Evolutionary conservation across 1,140 invertebrate species (phyloP).

Genomic region (Spodoptera frugiperda): DNA sequence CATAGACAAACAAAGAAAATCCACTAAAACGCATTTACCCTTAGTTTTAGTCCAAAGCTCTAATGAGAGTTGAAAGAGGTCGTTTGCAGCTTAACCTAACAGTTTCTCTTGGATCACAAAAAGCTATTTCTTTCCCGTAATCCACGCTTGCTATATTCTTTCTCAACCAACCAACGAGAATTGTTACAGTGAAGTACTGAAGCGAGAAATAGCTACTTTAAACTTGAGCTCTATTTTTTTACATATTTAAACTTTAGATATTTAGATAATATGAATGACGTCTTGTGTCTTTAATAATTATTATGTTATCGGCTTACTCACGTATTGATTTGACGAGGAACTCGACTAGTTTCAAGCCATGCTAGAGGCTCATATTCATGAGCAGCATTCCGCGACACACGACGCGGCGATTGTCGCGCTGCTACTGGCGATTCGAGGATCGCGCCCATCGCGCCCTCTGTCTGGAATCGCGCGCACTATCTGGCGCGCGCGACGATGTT

Average conservation of each 20-base stretch:
- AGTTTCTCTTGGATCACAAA: constrained; percentile 4
- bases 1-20: not conserved
- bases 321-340: too few species aligned
- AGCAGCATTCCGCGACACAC: too few species aligned
- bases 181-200: not conserved
- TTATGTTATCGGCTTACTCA: too few species aligned
- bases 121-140: constrained; percentile 22
- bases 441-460: too few species aligned
- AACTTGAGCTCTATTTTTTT: not conserved
- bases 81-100: constrained; percentile 19
- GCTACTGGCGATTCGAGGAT: too few species aligned
- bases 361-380: too few species aligned
- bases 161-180: not conserved
- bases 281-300: too few species aligned
- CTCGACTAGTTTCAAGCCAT: too few species aligned
- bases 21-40: not conserved
- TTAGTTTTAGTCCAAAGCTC: constrained; percentile 6
- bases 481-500: too few species aligned
- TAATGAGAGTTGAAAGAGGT: constrained; percentile 33
- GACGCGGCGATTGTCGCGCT: too few species aligned
- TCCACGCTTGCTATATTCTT: constrained; percentile 10
- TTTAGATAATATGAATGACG: too few species aligned
- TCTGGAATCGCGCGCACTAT: too few species aligned
- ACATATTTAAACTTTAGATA: not conserved
- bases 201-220: not conserved